phyloP scores from a whole-genome alignment of 2,113 vertebrate genomes.

The Apaloderma vittatum region DNA sequence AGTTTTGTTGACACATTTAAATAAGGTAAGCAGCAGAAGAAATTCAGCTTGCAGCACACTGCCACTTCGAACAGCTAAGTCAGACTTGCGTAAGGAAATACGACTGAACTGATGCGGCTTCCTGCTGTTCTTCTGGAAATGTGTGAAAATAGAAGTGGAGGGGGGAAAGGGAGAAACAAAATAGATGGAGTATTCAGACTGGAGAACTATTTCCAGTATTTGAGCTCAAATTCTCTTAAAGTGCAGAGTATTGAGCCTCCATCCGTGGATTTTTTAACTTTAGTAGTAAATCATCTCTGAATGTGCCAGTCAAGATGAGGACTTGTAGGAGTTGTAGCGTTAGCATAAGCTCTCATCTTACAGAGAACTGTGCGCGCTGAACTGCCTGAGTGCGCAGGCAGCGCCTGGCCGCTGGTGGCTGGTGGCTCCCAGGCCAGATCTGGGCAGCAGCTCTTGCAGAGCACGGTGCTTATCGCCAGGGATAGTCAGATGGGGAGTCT shows the following conservation, averaged over 20 bases:
- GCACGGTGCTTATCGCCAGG: neutral
- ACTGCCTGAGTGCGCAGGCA: rapidly evolving
- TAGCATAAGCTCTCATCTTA: neutral
- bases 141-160: neutral
- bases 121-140: neutral
- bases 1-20: neutral
- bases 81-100: neutral
- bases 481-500: neutral
- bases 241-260: neutral
- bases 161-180: neutral
- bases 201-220: neutral
- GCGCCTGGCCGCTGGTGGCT: neutral
- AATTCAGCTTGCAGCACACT: neutral
- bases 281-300: neutral
- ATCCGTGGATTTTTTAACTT: neutral
- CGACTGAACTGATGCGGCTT: neutral
- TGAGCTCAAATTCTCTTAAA: neutral
- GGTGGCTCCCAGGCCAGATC: neutral
- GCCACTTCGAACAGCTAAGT: neutral
- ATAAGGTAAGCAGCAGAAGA: neutral
- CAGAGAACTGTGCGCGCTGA: neutral
- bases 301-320: neutral
- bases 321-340: neutral
- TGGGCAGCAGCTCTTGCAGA: neutral
- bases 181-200: neutral